These are phyloP conservation scores for Casuarius casuarius DNA, from an alignment of 2,113 vertebrate genomes.

Conservation along the genomic window DNA sequence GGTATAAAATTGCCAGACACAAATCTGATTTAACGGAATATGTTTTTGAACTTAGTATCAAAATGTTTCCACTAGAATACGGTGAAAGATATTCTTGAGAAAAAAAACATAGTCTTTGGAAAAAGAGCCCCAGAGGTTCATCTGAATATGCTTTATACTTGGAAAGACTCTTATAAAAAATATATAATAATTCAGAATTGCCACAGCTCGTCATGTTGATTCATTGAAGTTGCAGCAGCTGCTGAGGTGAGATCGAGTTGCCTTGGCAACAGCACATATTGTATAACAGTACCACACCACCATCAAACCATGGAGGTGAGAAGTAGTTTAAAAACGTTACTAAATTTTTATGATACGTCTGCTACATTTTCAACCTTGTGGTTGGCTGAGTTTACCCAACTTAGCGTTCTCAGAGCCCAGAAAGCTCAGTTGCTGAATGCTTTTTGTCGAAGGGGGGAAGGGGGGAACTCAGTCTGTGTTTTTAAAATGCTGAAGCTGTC, in stretches of 20 bases:
- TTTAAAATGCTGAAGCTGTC: background rate
- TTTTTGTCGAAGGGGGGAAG: background rate
- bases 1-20: slow-evolving; percentile 19
- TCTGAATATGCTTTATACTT: slow-evolving; percentile 43
- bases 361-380: slow-evolving; percentile 54
- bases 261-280: slow-evolving; percentile 57
- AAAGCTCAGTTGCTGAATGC: slow-evolving; percentile 14
- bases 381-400: slow-evolving; percentile 44
- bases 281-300: slow-evolving; percentile 47
- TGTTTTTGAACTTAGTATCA: background rate
- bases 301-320: slow-evolving; percentile 60
- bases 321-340: slow-evolving; percentile 64
- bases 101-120: background rate
- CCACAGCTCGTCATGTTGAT: background rate
- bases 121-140: slow-evolving; percentile 15
- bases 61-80: background rate
- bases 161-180: background rate
- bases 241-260: slow-evolving; percentile 55
- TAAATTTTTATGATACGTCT: slow-evolving; percentile 63
- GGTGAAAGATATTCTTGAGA: background rate
- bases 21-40: background rate
- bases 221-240: slow-evolving; percentile 27
- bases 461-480: background rate
- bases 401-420: slow-evolving; percentile 19
- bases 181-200: background rate